Conservation (phyloP, 2,888 invertebrate species). For the Xylota segnis region DNA sequence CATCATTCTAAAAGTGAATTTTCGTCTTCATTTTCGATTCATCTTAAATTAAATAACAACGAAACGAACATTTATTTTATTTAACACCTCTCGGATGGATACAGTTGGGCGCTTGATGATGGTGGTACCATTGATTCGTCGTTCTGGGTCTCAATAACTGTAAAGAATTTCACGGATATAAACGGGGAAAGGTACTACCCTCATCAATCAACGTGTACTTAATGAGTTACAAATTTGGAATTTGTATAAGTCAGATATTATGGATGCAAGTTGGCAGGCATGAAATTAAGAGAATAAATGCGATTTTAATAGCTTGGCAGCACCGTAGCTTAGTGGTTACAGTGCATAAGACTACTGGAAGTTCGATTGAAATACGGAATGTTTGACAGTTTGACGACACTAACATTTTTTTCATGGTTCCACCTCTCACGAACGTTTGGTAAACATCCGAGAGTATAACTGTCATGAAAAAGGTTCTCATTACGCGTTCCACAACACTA, state of each 20-base stretch:
- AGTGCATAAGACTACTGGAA: too few relatives aligned
- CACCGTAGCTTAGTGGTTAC: not conserved
- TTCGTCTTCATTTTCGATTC: constrained; percentile 76
- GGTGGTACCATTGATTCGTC: not conserved
- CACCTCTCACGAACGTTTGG: too few relatives aligned
- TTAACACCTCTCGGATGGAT: constrained; percentile 62
- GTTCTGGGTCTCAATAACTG: constrained; percentile 22
- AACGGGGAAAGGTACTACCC: constrained; percentile 35
- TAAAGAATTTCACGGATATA: constrained; percentile 1
- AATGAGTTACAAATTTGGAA: constrained; percentile 17
- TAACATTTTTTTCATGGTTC: too few relatives aligned
- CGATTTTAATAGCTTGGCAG: not conserved
- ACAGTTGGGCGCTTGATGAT: constrained; percentile 16
- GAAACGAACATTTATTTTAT: constrained; percentile 52
- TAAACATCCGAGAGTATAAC: too few relatives aligned
- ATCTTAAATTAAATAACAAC: constrained; percentile 78
- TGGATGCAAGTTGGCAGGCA: not conserved
- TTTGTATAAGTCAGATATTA: not conserved
- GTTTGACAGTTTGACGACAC: too few relatives aligned
- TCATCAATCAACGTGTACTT: constrained; percentile 45
- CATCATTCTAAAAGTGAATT: constrained; percentile 77
- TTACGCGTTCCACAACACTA: too few relatives aligned
- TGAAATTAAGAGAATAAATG: not conserved
- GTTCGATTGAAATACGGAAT: too few relatives aligned
- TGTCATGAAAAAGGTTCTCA: too few relatives aligned